These are phyloP conservation scores for Drosophila simulans DNA, from an alignment of 1,140 invertebrate species.

Conservation along the genomic window DNA sequence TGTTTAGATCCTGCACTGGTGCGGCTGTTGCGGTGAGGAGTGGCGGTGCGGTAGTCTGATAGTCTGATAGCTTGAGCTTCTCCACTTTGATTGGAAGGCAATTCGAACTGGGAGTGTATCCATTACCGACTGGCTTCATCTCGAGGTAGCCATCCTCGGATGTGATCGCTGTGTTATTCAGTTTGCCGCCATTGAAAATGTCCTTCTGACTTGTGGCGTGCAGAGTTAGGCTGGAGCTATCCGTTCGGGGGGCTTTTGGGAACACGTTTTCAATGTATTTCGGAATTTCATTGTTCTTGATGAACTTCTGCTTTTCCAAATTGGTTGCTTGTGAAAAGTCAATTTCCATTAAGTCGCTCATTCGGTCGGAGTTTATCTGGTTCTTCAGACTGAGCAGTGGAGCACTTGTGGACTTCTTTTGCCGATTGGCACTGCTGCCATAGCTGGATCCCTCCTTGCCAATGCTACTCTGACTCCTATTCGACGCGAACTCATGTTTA, in stretches of 20 bases:
- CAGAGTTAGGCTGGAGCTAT: slow-evolving; percentile 41
- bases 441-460: slow-evolving; percentile 22
- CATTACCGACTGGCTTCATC: slow-evolving; percentile 84
- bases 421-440: slow-evolving; percentile 18
- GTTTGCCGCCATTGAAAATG: slow-evolving; percentile 23
- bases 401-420: slow-evolving; percentile 87
- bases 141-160: slow-evolving; percentile 82
- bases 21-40: background rate
- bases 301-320: slow-evolving; percentile 34
- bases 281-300: slow-evolving; percentile 31
- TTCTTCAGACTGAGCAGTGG: slow-evolving; percentile 87
- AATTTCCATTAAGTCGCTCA: slow-evolving; percentile 92
- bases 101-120: slow-evolving; percentile 10
- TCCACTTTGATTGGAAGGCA: slow-evolving; percentile 46
- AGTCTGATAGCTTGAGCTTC: slow-evolving; percentile 36
- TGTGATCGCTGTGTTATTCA: slow-evolving; percentile 10
- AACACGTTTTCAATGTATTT: slow-evolving; percentile 27
- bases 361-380: slow-evolving; percentile 88
- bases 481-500: slow-evolving; percentile 43
- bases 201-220: slow-evolving; percentile 36
- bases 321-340: slow-evolving; percentile 87
- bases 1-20: slow-evolving; percentile 16
- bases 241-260: slow-evolving; percentile 46
- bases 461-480: slow-evolving; percentile 68
- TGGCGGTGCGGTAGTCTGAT: background rate